These are phyloP conservation scores for Cnemophilus loriae DNA, from an alignment of 2,113 vertebrate species.

Conservation along the genomic window DNA sequence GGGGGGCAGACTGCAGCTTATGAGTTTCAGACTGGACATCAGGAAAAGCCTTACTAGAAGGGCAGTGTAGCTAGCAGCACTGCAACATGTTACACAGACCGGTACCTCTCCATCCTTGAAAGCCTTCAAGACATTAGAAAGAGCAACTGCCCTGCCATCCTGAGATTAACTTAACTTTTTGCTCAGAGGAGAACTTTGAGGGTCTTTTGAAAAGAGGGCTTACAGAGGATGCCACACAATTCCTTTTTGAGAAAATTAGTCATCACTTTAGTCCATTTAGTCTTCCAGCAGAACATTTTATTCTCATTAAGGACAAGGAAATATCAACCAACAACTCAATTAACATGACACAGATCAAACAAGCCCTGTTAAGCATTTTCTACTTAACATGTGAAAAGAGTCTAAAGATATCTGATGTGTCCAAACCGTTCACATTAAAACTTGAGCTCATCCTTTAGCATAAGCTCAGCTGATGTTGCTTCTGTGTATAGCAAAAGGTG, in stretches of 20 bases:
- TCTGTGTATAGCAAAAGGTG: conserved; percentile 34
- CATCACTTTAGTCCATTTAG: not conserved
- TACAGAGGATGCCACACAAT: not conserved
- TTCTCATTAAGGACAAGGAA: conserved; percentile 67
- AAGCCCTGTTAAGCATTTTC: conserved; percentile 63
- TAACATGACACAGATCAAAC: conserved; percentile 65
- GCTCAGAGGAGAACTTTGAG: not conserved
- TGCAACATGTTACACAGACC: not conserved
- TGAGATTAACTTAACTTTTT: not conserved
- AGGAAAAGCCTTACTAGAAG: not conserved
- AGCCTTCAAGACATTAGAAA: not conserved
- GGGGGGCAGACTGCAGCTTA: not conserved
- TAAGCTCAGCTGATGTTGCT: conserved; percentile 53
- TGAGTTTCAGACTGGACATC: not conserved
- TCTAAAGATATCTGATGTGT: conserved; percentile 18
- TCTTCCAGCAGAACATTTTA: conserved; percentile 71
- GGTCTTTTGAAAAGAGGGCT: not conserved
- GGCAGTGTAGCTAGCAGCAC: not conserved
- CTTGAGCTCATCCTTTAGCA: conserved; percentile 25
- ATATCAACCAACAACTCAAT: conserved; percentile 67
- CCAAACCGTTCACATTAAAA: conserved; percentile 38
- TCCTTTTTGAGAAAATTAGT: not conserved
- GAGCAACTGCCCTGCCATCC: not conserved
- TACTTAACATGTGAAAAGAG: conserved; percentile 52
- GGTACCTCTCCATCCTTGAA: not conserved